Conservation (phyloP, 2,113 vertebrate genomes). For the Gymnorhina tibicen region DNA sequence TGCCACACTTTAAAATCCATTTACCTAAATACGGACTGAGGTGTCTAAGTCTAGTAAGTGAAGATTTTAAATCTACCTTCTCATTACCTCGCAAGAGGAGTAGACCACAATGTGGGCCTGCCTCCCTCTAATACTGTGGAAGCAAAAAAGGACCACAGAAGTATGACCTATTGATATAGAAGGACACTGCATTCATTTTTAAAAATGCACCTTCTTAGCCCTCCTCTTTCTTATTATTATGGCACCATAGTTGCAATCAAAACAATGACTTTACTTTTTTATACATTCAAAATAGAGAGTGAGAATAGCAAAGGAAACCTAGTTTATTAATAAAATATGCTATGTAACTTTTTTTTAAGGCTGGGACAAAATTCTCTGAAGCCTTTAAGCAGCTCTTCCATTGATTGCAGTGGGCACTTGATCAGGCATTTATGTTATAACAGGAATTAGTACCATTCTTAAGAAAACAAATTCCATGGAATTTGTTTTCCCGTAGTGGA, state of each 20-base stretch:
- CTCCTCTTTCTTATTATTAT: not conserved
- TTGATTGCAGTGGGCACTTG: not conserved
- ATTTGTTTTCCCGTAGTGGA: not conserved
- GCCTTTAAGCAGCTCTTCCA: not conserved
- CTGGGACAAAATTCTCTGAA: not conserved
- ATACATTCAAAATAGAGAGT: not conserved
- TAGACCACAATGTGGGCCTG: not conserved
- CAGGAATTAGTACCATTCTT: not conserved
- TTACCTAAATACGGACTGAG: not conserved
- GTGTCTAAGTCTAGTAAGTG: not conserved
- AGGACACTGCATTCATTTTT: not conserved
- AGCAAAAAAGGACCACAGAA: not conserved
- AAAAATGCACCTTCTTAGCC: not conserved
- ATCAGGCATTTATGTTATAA: not conserved
- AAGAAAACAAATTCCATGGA: not conserved
- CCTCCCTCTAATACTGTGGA: not conserved
- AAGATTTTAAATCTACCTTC: not conserved
- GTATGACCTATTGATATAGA: not conserved
- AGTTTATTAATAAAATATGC: not conserved
- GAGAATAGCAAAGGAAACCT: not conserved
- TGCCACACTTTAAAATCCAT: not conserved
- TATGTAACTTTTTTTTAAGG: not conserved
- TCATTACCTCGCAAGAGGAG: not conserved
- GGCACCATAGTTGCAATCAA: not conserved
- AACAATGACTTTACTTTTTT: not conserved